Evolutionary conservation across 2,888 invertebrate species (phyloP).

Genomic region (Chrysolina oricalcia): DNA sequence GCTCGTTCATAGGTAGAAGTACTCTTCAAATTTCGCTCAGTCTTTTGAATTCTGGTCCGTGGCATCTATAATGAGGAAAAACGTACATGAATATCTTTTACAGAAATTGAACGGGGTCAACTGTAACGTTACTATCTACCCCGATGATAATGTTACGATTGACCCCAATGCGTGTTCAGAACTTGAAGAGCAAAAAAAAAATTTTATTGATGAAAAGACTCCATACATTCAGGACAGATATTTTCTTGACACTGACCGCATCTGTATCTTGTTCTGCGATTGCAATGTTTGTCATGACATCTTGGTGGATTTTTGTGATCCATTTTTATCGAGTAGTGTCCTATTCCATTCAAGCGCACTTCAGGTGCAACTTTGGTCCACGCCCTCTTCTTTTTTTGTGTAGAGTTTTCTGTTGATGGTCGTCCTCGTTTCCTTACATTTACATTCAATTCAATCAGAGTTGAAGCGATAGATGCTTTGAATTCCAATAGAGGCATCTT

Average conservation of each 20-base stretch:
- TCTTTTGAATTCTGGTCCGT: too few species aligned
- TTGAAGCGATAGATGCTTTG: constrained; percentile 41
- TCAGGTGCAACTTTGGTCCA: constrained; percentile 40
- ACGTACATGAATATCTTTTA: too few species aligned
- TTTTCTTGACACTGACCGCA: constrained; percentile 34
- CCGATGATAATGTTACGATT: too few species aligned
- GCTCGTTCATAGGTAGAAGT: too few species aligned
- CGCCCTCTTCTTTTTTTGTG: constrained; percentile 36
- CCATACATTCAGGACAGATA: constrained; percentile 40
- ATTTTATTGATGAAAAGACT: constrained; percentile 40
- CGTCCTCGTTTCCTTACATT: constrained; percentile 39
- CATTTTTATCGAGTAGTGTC: too few species aligned
- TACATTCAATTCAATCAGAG: constrained; percentile 40
- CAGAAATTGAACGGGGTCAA: too few species aligned
- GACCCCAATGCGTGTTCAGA: too few species aligned
- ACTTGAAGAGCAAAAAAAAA: too few species aligned
- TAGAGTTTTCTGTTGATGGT: constrained; percentile 37
- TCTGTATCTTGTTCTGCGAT: constrained; percentile 36
- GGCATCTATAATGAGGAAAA: too few species aligned
- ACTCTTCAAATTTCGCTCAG: too few species aligned
- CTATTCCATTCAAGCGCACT: constrained; percentile 39
- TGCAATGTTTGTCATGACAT: constrained; percentile 40
- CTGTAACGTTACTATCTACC: too few species aligned
- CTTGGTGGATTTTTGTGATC: constrained; percentile 43
- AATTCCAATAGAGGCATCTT: too few species aligned